Base-by-base conservation (phyloP, 2,797 vertebrate genomes). In the Florisuga fusca region DNA sequence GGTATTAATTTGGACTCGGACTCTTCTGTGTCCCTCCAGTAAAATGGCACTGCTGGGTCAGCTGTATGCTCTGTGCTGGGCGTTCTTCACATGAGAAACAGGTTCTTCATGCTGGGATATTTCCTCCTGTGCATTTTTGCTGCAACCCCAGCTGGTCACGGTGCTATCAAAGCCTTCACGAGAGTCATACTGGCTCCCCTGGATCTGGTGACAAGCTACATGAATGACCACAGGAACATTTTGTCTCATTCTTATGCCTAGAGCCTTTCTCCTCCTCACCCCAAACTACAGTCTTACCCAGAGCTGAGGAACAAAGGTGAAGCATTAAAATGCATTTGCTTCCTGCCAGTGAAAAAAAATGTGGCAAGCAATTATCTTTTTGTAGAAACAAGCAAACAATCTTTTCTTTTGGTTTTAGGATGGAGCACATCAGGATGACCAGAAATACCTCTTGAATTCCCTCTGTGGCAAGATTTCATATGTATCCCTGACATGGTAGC, bases 11-110 rank as follows among this genome's bases (percentile, higher is more conserved):
- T 17, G 8, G 16, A 8, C 12, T 43, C 19, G 10, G 58, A 82
- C 2, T 8, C 15, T 12, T 54, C 50, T 0, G 3, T 1, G 0
- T 21, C 25, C 22, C 23, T 67, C 68, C 6, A 45, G 22, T 41
- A n/a, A 1, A 2, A 59, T 6, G 22, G 18, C 36, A 18, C 66
- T n/a, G 33, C n/a, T 57, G n/a, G 20, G n/a, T 38, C 0, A 0
- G 29, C 48, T 74, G 72, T 34, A 43, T 1, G 8, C 11, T 11
- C 59, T 20, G 29, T 14, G 15, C 29, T 38, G 34, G 77, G 25
- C 14, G 89, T 74, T 41, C 55, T 84, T 34, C 63, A 43, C 5
- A 2, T 1, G 25, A 80, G 34, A 77, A 87, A 64, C 19, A 83
- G 72, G 64, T 89, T 76, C 57, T 81, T 81, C 41, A 43, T 11